Base-by-base conservation (phyloP, 2,888 invertebrate species). In the Lycia hirtaria region DNA sequence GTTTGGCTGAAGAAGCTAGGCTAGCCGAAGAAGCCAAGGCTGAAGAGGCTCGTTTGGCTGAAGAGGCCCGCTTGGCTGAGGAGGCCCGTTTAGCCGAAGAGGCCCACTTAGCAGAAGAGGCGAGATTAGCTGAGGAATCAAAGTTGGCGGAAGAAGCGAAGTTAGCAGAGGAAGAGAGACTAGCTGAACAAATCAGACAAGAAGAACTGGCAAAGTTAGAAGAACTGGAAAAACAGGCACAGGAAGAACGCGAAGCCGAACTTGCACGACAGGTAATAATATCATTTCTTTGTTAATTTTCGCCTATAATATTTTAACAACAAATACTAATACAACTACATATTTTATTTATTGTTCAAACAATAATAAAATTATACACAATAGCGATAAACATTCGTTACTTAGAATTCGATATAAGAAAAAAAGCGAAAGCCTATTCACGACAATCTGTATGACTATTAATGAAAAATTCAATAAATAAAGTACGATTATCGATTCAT, bases 231-330 rank as follows among this genome's bases (percentile, higher is more conserved):
- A 92, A 90, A 68, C 93, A 94, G 70, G 94, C 94, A 0, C 93
- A 94, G 73, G 94, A 94, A 72, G 94, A 94, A 71, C 92, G 93
- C 19, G 95, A 95, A 83, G 94, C 88, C 5, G 95, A 95, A 75
- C 91, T 95, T 64, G 95, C 94, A 45, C 89, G 95, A 72, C 95
- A 95, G 87, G 92, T 92, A 35, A 14, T 9, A 37, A n/a, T 19
- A 10, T 1, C 10, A 17, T n/a, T n/a, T n/a, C n/a, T n/a, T n/a
- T n/a, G n/a, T n/a, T n/a, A n/a, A n/a, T n/a, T n/a, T n/a, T n/a
- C n/a, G n/a, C n/a, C n/a, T n/a, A n/a, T n/a, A n/a, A n/a, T n/a
- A n/a, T n/a, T n/a, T n/a, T n/a, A n/a, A n/a, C n/a, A n/a, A n/a
- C n/a, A n/a, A n/a, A n/a, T n/a, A n/a, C n/a, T n/a, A n/a, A n/a